Base-by-base conservation (phyloP, 2,888 invertebrate species). In the Parelbella ahira region DNA sequence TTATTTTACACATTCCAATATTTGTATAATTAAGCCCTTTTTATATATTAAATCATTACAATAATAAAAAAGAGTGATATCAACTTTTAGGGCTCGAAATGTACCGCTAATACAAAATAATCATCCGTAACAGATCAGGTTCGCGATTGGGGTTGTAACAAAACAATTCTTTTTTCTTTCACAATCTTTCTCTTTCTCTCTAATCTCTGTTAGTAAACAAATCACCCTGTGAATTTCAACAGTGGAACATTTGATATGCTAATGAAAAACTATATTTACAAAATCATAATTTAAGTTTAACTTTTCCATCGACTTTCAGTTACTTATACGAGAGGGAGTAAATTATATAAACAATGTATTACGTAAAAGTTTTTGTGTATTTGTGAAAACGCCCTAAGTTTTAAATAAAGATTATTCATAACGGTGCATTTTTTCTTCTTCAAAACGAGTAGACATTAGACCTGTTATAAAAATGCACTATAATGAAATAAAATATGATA, bases 121-220 rank as follows among this genome's bases (percentile, higher is more conserved):
- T 8, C 8, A 32, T 23, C 38, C 30, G 9, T 11, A 28, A 28
- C 28, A 23, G 38, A 18, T 38, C 3, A 11, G 30, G 29, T 24
- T 24, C 38, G n/a, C n/a, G n/a, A n/a, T n/a, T n/a, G n/a, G n/a
- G 21, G 21, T 20, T 39, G 28, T 21, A 28, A 42, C 41, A 34
- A 15, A 41, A 34, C 20, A 42, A 4, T 25, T 3, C 4, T 38
- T 28, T 13, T 9, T 9, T 20, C 12, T 6, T 33, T 19, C n/a
- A n/a, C n/a, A n/a, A n/a, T n/a, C n/a, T n/a, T n/a, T n/a, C n/a
- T n/a, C n/a, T n/a, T n/a, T n/a, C n/a, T 46, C 9, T 25, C 25
- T 65, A 71, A 73, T 72, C 70, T 73, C 72, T 71, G 59, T 66
- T 67, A 50, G 53, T 56, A 63, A 63, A 59, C 47, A 54, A 64